phyloP scores from a whole-genome alignment of 2,797 vertebrate genomes.

The Cynopterus sphinx region DNA sequence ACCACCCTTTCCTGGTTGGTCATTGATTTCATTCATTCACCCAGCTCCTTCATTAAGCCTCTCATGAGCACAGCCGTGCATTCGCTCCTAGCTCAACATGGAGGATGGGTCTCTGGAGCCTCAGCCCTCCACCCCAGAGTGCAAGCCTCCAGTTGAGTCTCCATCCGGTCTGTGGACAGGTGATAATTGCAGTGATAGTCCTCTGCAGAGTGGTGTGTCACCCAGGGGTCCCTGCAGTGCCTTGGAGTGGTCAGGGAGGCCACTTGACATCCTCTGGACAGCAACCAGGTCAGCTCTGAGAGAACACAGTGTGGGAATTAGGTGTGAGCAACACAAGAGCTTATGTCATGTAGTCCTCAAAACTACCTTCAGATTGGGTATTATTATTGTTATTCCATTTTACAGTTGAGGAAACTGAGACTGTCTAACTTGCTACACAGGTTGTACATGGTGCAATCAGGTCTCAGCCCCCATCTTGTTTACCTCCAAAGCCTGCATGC shows the following conservation, averaged over 20 bases:
- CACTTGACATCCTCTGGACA: background rate
- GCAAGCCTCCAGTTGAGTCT: background rate
- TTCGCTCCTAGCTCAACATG: background rate
- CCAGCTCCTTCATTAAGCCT: background rate
- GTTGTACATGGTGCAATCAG: background rate
- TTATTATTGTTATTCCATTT: background rate
- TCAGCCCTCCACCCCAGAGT: background rate
- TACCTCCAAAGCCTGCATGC: background rate
- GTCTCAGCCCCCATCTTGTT: background rate
- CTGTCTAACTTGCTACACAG: background rate
- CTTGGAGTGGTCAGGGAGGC: background rate
- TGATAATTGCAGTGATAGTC: background rate
- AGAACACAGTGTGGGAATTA: background rate
- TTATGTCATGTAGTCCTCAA: background rate
- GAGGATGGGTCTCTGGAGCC: background rate
- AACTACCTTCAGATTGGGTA: background rate
- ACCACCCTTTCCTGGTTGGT: background rate
- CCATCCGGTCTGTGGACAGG: background rate
- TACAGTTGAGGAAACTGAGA: background rate
- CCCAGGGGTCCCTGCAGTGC: background rate
- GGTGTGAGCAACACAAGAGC: background rate
- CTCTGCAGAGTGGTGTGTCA: background rate
- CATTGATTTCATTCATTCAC: background rate
- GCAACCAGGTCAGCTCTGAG: background rate
- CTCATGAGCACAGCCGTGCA: background rate